Percentiles rank a stretch among this genome's conserved stretches.
Conservation (phyloP, 1,140 invertebrate genomes). For the Hyles euphorbiae region DNA sequence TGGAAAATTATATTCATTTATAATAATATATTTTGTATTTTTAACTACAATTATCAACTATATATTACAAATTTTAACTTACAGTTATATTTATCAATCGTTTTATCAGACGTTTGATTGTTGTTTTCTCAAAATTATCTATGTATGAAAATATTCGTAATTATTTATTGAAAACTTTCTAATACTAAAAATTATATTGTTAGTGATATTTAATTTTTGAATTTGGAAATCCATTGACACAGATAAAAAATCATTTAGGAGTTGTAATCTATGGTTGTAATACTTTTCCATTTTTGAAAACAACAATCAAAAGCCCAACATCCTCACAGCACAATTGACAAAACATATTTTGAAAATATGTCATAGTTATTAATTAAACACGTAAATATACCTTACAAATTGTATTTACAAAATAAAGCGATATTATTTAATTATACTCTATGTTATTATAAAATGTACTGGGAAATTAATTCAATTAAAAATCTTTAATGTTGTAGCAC, state of each 20-base stretch:
- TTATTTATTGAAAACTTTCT: too few species aligned
- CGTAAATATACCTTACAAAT: constrained; percentile 68
- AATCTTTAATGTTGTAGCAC: constrained; percentile 13
- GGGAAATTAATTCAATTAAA: constrained; percentile 42
- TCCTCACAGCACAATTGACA: constrained; percentile 72
- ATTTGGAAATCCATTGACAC: too few species aligned
- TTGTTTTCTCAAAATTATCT: constrained; percentile 10
- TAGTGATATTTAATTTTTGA: too few species aligned
- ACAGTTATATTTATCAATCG: constrained; percentile 71
- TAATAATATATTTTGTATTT: constrained; percentile 73
- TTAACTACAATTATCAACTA: constrained; percentile 74
- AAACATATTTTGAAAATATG: constrained; percentile 75
- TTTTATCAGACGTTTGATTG: constrained; percentile 50
- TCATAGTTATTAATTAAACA: constrained; percentile 66
- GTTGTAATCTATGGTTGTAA: neutral
- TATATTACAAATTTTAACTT: constrained; percentile 74
- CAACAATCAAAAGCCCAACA: constrained; percentile 46
- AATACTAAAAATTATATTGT: too few species aligned
- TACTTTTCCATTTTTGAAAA: constrained; percentile 10
- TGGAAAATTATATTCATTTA: constrained; percentile 75
- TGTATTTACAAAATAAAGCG: constrained; percentile 73
- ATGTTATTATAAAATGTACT: constrained; percentile 37
- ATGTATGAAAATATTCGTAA: too few species aligned
- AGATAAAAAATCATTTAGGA: neutral
- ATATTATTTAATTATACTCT: constrained; percentile 41